These are phyloP conservation scores for Cephus rjabovi DNA, from an alignment of 2,888 invertebrate genomes.

Conservation along the genomic window DNA sequence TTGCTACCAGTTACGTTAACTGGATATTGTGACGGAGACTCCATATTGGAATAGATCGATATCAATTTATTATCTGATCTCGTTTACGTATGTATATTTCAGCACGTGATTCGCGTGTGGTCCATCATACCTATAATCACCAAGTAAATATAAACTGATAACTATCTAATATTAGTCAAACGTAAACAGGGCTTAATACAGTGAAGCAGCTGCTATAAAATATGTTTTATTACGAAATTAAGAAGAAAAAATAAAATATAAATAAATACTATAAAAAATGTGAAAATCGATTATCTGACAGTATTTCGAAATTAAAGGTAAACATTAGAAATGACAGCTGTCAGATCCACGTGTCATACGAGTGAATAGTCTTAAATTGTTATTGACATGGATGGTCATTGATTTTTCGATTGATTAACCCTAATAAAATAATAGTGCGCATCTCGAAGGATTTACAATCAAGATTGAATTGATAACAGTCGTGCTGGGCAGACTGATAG, in stretches of 20 bases:
- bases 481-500: too few species aligned
- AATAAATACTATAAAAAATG: neutral
- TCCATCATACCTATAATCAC: neutral
- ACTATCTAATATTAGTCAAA: neutral
- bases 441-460: neutral
- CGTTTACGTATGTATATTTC: neutral
- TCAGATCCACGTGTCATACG: neutral
- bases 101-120: neutral
- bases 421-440: neutral
- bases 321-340: neutral
- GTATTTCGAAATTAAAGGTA: neutral
- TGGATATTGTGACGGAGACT: neutral
- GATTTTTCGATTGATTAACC: neutral
- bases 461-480: neutral
- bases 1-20: neutral
- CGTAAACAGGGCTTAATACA: neutral
- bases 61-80: conserved; percentile 13
- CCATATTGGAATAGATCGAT: conserved; percentile 4
- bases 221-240: neutral
- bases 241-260: neutral
- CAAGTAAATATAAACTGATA: neutral
- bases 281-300: neutral
- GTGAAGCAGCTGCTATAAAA: neutral
- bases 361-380: neutral
- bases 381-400: neutral